Evolutionary conservation across 2,888 invertebrate species (phyloP).

Genomic region (Camptogramma bilineatum): DNA sequence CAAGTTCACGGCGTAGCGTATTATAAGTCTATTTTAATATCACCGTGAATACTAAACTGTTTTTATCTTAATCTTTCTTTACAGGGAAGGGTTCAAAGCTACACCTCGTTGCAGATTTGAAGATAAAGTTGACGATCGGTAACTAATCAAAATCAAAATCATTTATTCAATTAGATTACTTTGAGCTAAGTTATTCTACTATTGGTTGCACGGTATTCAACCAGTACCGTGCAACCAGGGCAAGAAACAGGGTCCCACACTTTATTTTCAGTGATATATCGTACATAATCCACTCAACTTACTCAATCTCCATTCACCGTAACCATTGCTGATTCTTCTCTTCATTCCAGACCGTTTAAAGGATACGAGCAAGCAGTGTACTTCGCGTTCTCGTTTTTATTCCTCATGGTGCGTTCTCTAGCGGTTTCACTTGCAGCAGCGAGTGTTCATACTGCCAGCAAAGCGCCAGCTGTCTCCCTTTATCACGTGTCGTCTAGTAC

Average conservation of each 20-base stretch:
- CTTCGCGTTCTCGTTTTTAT: slow-evolving; percentile 87
- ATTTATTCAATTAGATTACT: no score
- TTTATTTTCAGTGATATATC: no score
- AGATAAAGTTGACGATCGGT: slow-evolving; percentile 41
- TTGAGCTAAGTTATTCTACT: no score
- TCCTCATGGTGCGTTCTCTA: slow-evolving; percentile 85
- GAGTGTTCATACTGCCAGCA: slow-evolving; percentile 83
- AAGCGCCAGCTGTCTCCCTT: slow-evolving; percentile 79
- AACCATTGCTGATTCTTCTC: slow-evolving; percentile 16
- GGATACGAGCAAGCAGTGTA: slow-evolving; percentile 85
- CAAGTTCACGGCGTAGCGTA: no score
- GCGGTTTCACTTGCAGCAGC: slow-evolving; percentile 86
- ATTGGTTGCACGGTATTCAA: no score
- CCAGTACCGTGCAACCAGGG: no score
- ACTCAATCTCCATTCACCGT: neutral
- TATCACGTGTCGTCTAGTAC: slow-evolving; percentile 86
- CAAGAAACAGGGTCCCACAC: no score
- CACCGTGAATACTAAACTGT: no score
- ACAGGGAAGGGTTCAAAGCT: slow-evolving; percentile 58
- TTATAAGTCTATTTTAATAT: no score
- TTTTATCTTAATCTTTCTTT: slow-evolving; percentile 20
- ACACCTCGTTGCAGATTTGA: slow-evolving; percentile 50
- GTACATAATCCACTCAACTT: no score
- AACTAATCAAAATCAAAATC: no score
- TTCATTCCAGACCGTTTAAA: slow-evolving; percentile 54